A percentile compares a stretch with the other conserved stretches of the same genome.
These are phyloP conservation scores for Cyclopterus lumpus DNA, from an alignment of 2,797 vertebrate genomes.

Conservation along the genomic window DNA sequence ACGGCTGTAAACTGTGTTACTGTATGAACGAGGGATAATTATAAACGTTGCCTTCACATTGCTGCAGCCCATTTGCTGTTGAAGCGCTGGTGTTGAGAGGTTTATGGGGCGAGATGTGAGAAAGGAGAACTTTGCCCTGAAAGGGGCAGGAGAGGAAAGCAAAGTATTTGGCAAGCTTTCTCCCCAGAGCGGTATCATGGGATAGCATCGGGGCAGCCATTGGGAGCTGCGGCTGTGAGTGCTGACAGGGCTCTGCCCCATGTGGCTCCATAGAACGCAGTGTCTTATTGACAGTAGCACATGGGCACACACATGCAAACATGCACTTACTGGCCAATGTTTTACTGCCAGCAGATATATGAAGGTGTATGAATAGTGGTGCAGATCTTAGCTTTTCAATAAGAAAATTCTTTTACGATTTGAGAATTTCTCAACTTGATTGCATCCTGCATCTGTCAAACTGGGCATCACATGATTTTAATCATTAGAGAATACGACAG, in stretches of 20 bases:
- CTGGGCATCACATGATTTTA: constrained; percentile 49
- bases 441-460: constrained; percentile 54
- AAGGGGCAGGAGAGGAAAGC: constrained; percentile 65
- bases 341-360: constrained; percentile 40
- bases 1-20: constrained; percentile 64
- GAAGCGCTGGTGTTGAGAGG: constrained; percentile 81
- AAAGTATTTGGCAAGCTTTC: constrained; percentile 62
- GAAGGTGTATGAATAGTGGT: constrained; percentile 36
- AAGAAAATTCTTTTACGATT: constrained; percentile 28
- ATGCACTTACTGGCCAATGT: constrained; percentile 56
- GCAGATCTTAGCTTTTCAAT: constrained; percentile 37
- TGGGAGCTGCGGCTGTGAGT: constrained; percentile 66
- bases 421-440: constrained; percentile 42
- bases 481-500: constrained; percentile 58
- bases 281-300: constrained; percentile 72
- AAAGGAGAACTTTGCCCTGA: constrained; percentile 73
- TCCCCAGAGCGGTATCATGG: constrained; percentile 58
- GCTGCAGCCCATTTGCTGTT: constrained; percentile 68
- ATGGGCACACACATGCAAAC: constrained; percentile 62
- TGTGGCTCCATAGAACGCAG: constrained; percentile 73
- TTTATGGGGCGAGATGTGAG: constrained; percentile 79
- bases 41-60: constrained; percentile 74
- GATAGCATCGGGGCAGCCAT: constrained; percentile 51
- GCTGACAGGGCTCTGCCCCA: constrained; percentile 76
- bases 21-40: constrained; percentile 71